Base-by-base conservation (phyloP, 1,140 invertebrate genomes). In the Drosophila eugracilis region DNA sequence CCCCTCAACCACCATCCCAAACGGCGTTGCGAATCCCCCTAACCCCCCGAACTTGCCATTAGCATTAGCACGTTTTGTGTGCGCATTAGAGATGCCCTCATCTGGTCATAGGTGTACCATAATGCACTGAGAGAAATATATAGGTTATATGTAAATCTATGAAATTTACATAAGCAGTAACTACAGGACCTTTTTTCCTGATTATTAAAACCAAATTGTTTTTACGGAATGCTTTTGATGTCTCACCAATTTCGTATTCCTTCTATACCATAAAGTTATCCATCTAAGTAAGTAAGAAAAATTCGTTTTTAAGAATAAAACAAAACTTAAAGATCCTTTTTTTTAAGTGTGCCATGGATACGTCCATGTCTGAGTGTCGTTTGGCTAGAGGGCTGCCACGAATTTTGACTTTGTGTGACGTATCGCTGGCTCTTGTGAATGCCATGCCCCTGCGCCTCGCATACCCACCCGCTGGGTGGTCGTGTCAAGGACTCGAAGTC, bases 401-500 rank as follows among this genome's bases (percentile, higher is more conserved):
- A 75, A 85, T 74, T 88, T 88, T 81, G 83, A 81, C 83, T 88
- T 85, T 85, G 59, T 81, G 62, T 66, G 81, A 78, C 69, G 77
- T 79, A 76, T 81, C 52, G 65, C 52, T 55, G 44, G 47, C 50
- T 57, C 62, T 32, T 22, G 24, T 69, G 44, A 30, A 49, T 47
- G 21, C 15, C 50, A 15, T 14, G 26, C 26, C 52, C 4, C 0
- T 5, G 12, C 12, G 12, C 17, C n/a, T n/a, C n/a, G 9, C 22
- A 4, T 15, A 37, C 22, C 50, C 50, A n/a, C 49, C 50, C 57
- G 76, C 49, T 36, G 67, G 49, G 39, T 36, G 60, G 76, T 76
- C 81, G 83, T 88, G 83, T 88, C 83, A 88, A 88, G 83, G 83
- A 86, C 83, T 86, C 70, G 67, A 53, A 70, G 67, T 74, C 62